These are phyloP conservation scores for Taxidea taxus DNA, from an alignment of 2,113 vertebrate species.

Conservation along the genomic window DNA sequence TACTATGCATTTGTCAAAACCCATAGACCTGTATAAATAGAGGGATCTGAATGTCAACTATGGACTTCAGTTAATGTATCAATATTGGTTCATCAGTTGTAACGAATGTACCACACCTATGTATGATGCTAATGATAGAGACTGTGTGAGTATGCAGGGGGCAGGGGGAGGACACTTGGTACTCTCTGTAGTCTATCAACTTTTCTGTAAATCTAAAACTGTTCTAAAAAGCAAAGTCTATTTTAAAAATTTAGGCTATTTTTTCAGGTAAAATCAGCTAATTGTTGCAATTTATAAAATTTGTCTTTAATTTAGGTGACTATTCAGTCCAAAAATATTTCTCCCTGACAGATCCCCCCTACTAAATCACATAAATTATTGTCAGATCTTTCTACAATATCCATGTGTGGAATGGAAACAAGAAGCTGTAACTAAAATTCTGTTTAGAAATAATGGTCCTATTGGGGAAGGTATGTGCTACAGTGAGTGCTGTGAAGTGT, in stretches of 20 bases:
- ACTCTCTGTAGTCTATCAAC: not conserved
- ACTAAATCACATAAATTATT: not conserved
- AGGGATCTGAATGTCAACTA: not conserved
- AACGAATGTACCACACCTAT: not conserved
- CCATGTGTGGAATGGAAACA: not conserved
- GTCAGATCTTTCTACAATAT: not conserved
- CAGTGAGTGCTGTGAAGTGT: too few species aligned
- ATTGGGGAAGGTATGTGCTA: too few species aligned
- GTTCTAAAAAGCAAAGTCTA: not conserved
- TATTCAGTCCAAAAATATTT: not conserved
- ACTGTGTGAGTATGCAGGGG: not conserved
- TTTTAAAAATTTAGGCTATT: not conserved
- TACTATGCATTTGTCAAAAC: not conserved
- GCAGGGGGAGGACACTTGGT: not conserved
- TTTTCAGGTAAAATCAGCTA: not conserved
- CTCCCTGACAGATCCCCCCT: not conserved
- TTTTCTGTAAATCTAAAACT: not conserved
- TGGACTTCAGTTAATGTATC: not conserved
- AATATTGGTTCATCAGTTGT: not conserved
- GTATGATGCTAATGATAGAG: not conserved
- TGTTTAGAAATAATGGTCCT: not conserved
- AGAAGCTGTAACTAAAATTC: slow-evolving; percentile 11
- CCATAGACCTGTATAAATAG: not conserved
- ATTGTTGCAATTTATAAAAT: not conserved
- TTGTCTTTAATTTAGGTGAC: not conserved